These are phyloP conservation scores for Acomys russatus DNA, from an alignment of 2,797 vertebrate species.

Conservation along the genomic window DNA sequence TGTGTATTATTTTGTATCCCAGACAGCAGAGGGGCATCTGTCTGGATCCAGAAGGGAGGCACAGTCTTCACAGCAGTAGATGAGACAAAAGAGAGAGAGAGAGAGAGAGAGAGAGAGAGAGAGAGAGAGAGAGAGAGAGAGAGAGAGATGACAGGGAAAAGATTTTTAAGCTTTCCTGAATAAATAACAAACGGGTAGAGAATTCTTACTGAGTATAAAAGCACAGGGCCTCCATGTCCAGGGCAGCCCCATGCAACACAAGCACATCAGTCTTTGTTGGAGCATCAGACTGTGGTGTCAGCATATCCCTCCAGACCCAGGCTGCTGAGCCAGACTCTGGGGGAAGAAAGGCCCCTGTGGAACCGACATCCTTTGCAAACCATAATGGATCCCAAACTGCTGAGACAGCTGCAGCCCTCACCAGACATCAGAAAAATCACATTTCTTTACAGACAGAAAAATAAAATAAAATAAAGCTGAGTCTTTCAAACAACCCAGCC, in stretches of 20 bases:
- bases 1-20: neutral
- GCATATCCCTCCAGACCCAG: neutral
- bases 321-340: neutral
- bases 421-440: neutral
- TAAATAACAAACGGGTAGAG: neutral
- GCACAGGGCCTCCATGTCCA: too few relatives aligned
- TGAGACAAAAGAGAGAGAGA: too few relatives aligned
- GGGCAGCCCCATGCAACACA: accelerated
- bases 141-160: neutral
- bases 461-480: neutral
- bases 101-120: too few relatives aligned
- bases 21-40: neutral
- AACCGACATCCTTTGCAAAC: neutral
- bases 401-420: neutral
- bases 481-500: neutral
- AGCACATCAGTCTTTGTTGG: neutral
- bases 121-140: too few relatives aligned
- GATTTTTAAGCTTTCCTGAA: neutral
- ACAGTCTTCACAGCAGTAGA: neutral
- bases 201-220: neutral
- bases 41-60: neutral
- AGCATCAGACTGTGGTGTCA: neutral
- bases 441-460: neutral
- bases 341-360: neutral
- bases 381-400: neutral